Evolutionary conservation across 2,888 invertebrate genomes (phyloP).

Genomic region (Eristalinus aeneus): DNA sequence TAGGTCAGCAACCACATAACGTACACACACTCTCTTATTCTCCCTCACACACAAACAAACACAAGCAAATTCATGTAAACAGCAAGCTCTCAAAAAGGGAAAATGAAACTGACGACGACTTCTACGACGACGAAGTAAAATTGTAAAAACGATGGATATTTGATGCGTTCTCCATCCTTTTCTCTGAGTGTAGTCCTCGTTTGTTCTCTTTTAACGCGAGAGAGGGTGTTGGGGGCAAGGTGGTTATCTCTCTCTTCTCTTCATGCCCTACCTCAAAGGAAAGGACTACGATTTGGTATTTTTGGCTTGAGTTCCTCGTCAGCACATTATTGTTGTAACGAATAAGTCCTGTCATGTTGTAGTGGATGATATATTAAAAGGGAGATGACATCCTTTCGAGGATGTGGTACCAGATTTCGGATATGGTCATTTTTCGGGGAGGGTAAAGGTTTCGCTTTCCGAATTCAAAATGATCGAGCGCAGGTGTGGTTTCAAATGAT

Average conservation of each 20-base stretch:
- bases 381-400: slow-evolving; percentile 23
- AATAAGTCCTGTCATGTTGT: slow-evolving; percentile 28
- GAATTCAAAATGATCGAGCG: slow-evolving; percentile 46
- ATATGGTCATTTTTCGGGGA: slow-evolving; percentile 14
- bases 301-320: slow-evolving; percentile 41
- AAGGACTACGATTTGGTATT: slow-evolving; percentile 59
- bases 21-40: neutral
- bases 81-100: slow-evolving; percentile 8
- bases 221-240: neutral
- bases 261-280: slow-evolving; percentile 39
- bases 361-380: slow-evolving; percentile 47
- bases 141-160: slow-evolving; percentile 59
- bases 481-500: slow-evolving; percentile 53
- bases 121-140: slow-evolving; percentile 44
- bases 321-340: slow-evolving; percentile 32
- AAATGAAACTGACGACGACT: slow-evolving; percentile 11
- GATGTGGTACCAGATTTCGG: slow-evolving; percentile 34
- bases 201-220: neutral
- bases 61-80: neutral
- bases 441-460: slow-evolving; percentile 33
- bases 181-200: slow-evolving; percentile 6
- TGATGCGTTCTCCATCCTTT: slow-evolving; percentile 48
- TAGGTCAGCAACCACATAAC: slow-evolving; percentile 68
- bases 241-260: neutral
- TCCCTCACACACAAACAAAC: neutral